Evolutionary conservation across 35 echinoderm and acorn worm species (phyloP).

Genomic region (Ophioderma brevispina): DNA sequence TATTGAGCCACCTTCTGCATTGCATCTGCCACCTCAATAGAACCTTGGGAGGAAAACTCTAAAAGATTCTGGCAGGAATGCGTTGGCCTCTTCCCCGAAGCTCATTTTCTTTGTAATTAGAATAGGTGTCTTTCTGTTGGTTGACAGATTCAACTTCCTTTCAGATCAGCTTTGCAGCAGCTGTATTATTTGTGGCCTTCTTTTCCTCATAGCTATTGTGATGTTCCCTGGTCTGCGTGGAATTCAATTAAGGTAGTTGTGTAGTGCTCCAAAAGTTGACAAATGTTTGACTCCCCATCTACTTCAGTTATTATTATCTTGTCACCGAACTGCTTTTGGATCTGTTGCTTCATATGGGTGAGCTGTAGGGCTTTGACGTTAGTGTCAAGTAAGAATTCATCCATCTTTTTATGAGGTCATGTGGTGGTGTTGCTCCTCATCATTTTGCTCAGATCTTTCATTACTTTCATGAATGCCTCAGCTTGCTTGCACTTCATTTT

Average conservation of each 20-base stretch:
- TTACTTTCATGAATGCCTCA: constrained; percentile 28
- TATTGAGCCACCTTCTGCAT: constrained; percentile 46
- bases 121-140: background rate
- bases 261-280: constrained; percentile 48
- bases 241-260: constrained; percentile 30
- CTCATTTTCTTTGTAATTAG: constrained; percentile 24
- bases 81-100: background rate
- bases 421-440: constrained; percentile 57
- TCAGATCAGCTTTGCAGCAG: constrained; percentile 38
- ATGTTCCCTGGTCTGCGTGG: constrained; percentile 3
- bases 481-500: background rate
- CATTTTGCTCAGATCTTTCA: constrained; percentile 37
- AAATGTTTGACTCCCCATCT: constrained; percentile 59
- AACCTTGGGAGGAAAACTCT: background rate
- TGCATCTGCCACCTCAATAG: constrained; percentile 32
- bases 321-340: constrained; percentile 42
- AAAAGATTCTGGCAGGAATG: constrained; percentile 37
- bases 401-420: constrained; percentile 39
- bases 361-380: background rate
- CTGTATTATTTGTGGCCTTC: constrained; percentile 28
- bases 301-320: constrained; percentile 53
- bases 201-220: constrained; percentile 13
- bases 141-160: constrained; percentile 27
- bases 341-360: constrained; percentile 27
- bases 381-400: background rate